Percentiles rank a stretch among this genome's conserved stretches.
Conservation (phyloP, 2,888 invertebrate species). For the Chalcis sispes region DNA sequence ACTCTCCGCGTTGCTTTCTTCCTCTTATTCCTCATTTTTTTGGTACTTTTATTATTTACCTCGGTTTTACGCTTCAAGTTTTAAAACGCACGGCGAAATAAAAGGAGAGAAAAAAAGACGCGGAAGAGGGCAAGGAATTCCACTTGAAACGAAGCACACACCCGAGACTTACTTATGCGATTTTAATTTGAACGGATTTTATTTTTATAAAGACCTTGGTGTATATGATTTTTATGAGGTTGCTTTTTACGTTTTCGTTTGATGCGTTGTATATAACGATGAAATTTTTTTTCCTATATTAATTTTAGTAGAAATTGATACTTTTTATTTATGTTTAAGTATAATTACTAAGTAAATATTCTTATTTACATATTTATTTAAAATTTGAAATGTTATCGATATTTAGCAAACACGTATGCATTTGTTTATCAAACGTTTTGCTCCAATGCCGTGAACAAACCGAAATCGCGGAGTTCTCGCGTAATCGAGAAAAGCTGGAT, state of each 20-base stretch:
- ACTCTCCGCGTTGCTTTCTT: background rate
- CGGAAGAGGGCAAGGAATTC: slow-evolving; percentile 37
- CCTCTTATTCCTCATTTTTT: slow-evolving; percentile 4
- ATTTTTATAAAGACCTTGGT: slow-evolving; percentile 33
- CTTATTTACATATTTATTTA: too few relatives aligned
- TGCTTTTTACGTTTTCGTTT: background rate
- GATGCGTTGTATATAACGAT: too few relatives aligned
- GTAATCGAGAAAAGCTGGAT: too few relatives aligned
- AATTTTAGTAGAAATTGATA: too few relatives aligned
- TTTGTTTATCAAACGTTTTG: too few relatives aligned
- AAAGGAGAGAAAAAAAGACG: background rate
- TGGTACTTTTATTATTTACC: background rate
- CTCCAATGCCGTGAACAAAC: too few relatives aligned
- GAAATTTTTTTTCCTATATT: too few relatives aligned
- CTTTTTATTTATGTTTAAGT: too few relatives aligned
- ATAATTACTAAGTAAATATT: too few relatives aligned
- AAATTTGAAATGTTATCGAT: too few relatives aligned
- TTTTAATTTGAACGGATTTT: slow-evolving; percentile 41
- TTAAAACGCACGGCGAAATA: slow-evolving; percentile 4
- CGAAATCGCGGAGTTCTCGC: too few relatives aligned
- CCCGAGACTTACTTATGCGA: slow-evolving; percentile 19
- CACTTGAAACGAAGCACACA: slow-evolving; percentile 22
- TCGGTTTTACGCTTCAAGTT: slow-evolving; percentile 23
- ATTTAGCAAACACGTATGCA: too few relatives aligned
- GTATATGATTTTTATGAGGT: slow-evolving; percentile 13